Evolutionary conservation across 2,113 vertebrate genomes (phyloP).

Genomic region (Paracanthobrama guichenoti): DNA sequence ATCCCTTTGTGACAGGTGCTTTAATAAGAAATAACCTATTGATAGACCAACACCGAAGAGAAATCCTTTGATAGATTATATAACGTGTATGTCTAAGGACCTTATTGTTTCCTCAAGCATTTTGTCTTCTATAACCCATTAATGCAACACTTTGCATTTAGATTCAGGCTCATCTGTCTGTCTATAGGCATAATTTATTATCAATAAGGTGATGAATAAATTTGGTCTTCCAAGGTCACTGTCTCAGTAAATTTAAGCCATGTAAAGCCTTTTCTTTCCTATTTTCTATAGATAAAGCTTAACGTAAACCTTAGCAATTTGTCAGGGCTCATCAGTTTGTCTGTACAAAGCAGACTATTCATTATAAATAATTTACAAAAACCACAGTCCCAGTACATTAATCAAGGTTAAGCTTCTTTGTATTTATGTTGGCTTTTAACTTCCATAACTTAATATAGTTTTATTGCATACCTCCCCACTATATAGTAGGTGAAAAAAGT

Average conservation of each 20-base stretch:
- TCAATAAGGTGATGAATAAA: conserved; percentile 8
- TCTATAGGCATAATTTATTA: background rate
- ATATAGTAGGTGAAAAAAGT: too few species aligned
- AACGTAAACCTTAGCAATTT: conserved; percentile 1
- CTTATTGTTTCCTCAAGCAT: background rate
- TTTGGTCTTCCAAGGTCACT: conserved; percentile 17
- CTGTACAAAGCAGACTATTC: background rate
- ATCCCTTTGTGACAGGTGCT: background rate
- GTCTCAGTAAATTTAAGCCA: conserved; percentile 5
- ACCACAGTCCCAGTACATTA: background rate
- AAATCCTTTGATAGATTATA: conserved; percentile 41
- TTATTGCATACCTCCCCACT: background rate
- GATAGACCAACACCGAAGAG: conserved; percentile 1
- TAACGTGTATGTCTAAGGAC: conserved; percentile 16
- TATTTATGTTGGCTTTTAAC: background rate
- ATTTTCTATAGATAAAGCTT: background rate
- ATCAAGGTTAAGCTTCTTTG: background rate
- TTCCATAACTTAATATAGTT: background rate
- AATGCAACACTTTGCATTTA: conserved; percentile 4
- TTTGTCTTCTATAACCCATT: background rate
- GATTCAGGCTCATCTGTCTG: background rate
- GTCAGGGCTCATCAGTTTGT: background rate
- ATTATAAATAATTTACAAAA: conserved; percentile 12
- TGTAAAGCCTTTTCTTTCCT: background rate
- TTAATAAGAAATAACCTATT: conserved; percentile 26